phyloP scores from a whole-genome alignment of 2,113 vertebrate genomes.

The Tupaia chinensis region DNA sequence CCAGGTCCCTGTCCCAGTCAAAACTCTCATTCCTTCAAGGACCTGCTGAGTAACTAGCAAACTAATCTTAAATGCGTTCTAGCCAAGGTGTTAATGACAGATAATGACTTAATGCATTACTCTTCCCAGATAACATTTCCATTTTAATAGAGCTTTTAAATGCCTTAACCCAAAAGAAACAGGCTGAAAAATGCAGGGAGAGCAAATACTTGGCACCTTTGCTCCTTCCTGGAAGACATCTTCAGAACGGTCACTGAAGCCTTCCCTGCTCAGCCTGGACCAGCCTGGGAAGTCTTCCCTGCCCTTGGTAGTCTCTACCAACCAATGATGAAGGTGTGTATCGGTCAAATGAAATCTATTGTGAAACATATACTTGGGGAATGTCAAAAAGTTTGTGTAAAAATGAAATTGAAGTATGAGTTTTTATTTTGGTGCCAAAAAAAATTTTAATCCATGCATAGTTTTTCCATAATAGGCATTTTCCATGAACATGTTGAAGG shows the following conservation, averaged over 20 bases:
- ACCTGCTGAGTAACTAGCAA: background rate
- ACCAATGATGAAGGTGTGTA: background rate
- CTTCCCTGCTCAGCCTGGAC: background rate
- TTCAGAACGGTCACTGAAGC: background rate
- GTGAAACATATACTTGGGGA: background rate
- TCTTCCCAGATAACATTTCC: conserved; percentile 69
- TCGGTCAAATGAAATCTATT: background rate
- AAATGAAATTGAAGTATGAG: no score
- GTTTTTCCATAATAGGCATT: no score
- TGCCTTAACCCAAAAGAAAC: conserved; percentile 59
- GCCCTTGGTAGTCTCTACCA: background rate
- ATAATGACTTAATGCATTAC: conserved; percentile 72
- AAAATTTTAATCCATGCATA: no score
- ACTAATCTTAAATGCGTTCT: conserved; percentile 61
- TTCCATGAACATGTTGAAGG: no score
- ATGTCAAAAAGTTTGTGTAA: no score
- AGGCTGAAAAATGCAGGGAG: conserved; percentile 33
- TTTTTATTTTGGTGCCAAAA: no score
- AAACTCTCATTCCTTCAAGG: conserved; percentile 37
- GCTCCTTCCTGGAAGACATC: background rate
- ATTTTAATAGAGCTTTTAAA: conserved; percentile 65
- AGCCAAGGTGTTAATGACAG: conserved; percentile 74
- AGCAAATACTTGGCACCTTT: conserved; percentile 29
- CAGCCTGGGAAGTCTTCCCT: background rate
- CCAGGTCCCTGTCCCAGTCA: background rate